Conservation (phyloP, 2,888 invertebrate species). For the Glyphotaelius pellucidus region DNA sequence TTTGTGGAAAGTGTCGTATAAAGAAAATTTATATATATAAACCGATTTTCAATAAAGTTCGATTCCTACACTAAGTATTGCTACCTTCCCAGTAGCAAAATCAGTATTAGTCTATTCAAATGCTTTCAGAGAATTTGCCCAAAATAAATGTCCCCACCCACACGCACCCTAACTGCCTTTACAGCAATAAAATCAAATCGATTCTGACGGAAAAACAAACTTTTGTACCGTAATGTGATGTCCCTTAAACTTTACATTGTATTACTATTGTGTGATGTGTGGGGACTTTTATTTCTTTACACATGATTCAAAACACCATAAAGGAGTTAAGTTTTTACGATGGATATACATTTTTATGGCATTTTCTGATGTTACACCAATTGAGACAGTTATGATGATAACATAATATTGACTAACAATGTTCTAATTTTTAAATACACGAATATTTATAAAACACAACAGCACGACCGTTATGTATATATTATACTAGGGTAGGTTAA, state of each 20-base stretch:
- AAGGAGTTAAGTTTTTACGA: conserved; percentile 29
- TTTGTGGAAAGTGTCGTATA: no score
- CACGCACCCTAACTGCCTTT: conserved; percentile 24
- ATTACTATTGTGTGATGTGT: conserved; percentile 12
- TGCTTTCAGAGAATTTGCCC: background rate
- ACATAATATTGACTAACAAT: background rate
- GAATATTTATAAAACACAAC: background rate
- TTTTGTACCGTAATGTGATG: conserved; percentile 53
- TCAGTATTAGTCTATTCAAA: background rate
- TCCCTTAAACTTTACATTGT: conserved; percentile 47
- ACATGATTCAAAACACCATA: conserved; percentile 38
- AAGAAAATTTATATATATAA: background rate
- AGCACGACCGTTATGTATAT: no score
- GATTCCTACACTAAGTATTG: background rate
- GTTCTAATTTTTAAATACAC: background rate
- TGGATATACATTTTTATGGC: background rate
- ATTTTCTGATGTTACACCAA: background rate
- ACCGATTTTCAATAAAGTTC: background rate
- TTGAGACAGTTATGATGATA: background rate
- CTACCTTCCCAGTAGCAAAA: background rate
- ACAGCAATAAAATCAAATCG: conserved; percentile 51
- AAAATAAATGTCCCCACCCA: conserved; percentile 16
- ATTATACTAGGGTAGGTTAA: no score
- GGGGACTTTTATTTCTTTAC: conserved; percentile 19
- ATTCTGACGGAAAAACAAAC: conserved; percentile 47